A percentile compares a stretch with the other conserved stretches of the same genome.
These are phyloP conservation scores for Spilosoma lubricipeda DNA, from an alignment of 2,888 invertebrate species.

Conservation along the genomic window DNA sequence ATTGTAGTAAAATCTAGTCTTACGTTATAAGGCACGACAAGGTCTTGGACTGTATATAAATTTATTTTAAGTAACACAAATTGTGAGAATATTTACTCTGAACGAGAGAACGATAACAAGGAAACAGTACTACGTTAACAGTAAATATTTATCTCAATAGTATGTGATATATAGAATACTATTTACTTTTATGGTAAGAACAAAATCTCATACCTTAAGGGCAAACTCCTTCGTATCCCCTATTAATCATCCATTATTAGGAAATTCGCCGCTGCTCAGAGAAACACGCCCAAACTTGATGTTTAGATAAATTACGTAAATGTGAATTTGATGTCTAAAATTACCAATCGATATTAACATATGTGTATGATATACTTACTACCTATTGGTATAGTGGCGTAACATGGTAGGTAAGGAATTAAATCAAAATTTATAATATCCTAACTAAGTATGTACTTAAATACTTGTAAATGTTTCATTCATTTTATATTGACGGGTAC, in stretches of 20 bases:
- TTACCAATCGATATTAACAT: slow-evolving; percentile 57
- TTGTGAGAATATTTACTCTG: slow-evolving; percentile 75
- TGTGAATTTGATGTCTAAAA: slow-evolving; percentile 76
- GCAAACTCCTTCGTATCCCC: slow-evolving; percentile 58
- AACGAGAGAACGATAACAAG: slow-evolving; percentile 49
- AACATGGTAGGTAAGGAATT: slow-evolving; percentile 41
- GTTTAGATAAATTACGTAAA: slow-evolving; percentile 67
- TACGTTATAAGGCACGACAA: slow-evolving; percentile 80
- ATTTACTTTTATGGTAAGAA: slow-evolving; percentile 70
- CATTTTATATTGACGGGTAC: slow-evolving; percentile 35
- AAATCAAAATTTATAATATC: slow-evolving; percentile 32
- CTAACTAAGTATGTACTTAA: slow-evolving; percentile 34
- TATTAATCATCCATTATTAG: slow-evolving; percentile 47
- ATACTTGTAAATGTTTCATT: slow-evolving; percentile 30
- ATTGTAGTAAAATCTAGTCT: slow-evolving; percentile 85
- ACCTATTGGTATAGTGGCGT: slow-evolving; percentile 56
- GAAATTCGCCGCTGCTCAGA: slow-evolving; percentile 61
- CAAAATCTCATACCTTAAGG: slow-evolving; percentile 76
- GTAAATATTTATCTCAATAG: slow-evolving; percentile 76
- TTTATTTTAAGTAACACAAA: slow-evolving; percentile 72
- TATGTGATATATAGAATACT: slow-evolving; percentile 83
- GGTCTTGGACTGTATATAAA: slow-evolving; percentile 81
- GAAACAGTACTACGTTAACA: slow-evolving; percentile 57
- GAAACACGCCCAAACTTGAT: slow-evolving; percentile 70
- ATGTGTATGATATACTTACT: slow-evolving; percentile 56